phyloP scores from a whole-genome alignment of 2,888 invertebrate genomes.

The Melieria omissa region DNA sequence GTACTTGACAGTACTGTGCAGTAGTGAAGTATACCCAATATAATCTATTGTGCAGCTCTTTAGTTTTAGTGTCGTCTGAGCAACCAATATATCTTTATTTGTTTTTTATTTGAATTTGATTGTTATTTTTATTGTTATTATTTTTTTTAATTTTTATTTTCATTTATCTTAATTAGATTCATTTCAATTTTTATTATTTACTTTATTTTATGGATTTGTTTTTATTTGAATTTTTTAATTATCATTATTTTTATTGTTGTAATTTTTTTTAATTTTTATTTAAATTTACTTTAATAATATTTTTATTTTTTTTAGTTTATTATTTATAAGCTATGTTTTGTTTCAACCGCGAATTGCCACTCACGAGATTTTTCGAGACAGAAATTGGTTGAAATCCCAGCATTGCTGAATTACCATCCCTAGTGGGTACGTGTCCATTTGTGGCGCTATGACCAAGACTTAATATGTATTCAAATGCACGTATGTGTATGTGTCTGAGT shows the following conservation, averaged over 20 bases:
- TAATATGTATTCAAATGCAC: no score
- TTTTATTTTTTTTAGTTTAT: not conserved
- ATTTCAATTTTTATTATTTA: not conserved
- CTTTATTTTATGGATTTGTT: not conserved
- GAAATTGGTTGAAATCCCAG: no score
- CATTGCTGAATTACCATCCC: no score
- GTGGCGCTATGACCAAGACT: no score
- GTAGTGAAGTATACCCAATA: no score
- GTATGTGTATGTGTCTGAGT: no score
- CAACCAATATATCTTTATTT: not conserved
- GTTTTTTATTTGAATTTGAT: not conserved
- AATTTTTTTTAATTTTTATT: not conserved
- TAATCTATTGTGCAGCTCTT: no score
- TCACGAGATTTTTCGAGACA: no score
- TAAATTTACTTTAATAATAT: not conserved
- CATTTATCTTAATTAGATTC: not conserved
- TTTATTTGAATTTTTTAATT: not conserved
- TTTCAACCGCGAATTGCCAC: no score
- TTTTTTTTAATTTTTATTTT: conserved; percentile 3
- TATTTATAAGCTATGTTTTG: not conserved
- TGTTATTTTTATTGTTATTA: not conserved
- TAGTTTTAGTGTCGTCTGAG: no score
- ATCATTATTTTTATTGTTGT: not conserved
- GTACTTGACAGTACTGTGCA: no score
- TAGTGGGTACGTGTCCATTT: no score